Conservation (phyloP, 2,797 vertebrate species). For the Tenualosa ilisha region DNA sequence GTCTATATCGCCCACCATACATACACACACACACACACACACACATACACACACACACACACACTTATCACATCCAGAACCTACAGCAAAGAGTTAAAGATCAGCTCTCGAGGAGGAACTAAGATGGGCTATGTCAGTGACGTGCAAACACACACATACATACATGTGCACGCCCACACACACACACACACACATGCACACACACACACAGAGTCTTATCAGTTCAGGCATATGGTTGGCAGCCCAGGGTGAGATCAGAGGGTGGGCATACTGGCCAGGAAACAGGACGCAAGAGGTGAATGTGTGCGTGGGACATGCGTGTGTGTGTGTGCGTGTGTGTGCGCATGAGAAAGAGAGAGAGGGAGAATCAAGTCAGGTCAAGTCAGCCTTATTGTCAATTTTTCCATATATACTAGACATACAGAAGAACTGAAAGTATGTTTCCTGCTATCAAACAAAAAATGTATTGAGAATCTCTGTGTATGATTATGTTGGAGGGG, state of each 20-base stretch:
- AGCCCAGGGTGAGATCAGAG: slow-evolving; percentile 11
- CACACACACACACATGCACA: not conserved
- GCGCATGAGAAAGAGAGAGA: not conserved
- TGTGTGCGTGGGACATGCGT: not conserved
- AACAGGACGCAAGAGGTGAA: slow-evolving; percentile 30
- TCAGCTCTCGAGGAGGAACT: not conserved
- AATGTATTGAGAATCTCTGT: too few species aligned
- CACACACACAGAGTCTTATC: slow-evolving; percentile 39
- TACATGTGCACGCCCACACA: not conserved
- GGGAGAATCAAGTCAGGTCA: too few species aligned
- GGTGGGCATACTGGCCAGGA: slow-evolving; percentile 23
- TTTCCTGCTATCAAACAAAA: too few species aligned
- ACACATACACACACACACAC: too few species aligned
- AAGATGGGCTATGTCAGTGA: not conserved
- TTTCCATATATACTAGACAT: too few species aligned
- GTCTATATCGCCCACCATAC: too few species aligned
- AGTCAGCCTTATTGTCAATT: too few species aligned
- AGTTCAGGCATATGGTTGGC: slow-evolving; percentile 26
- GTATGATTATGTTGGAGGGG: too few species aligned
- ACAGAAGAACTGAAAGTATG: too few species aligned
- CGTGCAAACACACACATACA: not conserved
- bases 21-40: too few species aligned
- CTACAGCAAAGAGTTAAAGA: not conserved
- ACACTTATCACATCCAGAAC: too few species aligned
- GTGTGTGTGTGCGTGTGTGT: not conserved